Percentiles rank a stretch among this genome's conserved stretches.
Conservation (phyloP, 2,888 invertebrate genomes). For the Xanthia togata region DNA sequence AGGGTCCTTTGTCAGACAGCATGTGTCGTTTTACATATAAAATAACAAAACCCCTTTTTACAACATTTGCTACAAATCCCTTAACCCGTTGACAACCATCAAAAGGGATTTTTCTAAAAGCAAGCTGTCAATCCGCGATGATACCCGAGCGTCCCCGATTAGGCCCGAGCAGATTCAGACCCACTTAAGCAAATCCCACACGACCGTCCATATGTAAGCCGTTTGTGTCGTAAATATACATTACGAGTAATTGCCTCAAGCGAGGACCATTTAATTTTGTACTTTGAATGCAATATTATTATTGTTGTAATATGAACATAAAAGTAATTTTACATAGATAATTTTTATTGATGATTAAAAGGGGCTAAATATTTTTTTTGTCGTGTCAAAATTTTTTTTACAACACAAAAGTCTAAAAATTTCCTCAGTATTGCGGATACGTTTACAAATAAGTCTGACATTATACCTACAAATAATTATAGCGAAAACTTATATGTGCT, state of each 20-base stretch:
- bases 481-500: not conserved
- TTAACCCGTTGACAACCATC: slow-evolving; percentile 30
- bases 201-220: slow-evolving; percentile 32
- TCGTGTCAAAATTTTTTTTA: not conserved
- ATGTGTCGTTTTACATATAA: slow-evolving; percentile 37
- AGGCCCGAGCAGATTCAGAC: slow-evolving; percentile 42
- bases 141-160: slow-evolving; percentile 36
- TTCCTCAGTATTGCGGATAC: not conserved
- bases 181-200: slow-evolving; percentile 42
- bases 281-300: slow-evolving; percentile 18
- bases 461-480: not conserved
- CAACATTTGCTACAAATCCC: slow-evolving; percentile 20
- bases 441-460: not conserved
- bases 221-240: slow-evolving; percentile 63
- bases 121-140: slow-evolving; percentile 40
- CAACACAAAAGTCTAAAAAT: no score
- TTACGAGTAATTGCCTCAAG: slow-evolving; percentile 60
- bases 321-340: slow-evolving; percentile 15
- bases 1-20: not conserved
- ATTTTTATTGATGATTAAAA: slow-evolving; percentile 12
- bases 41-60: slow-evolving; percentile 32
- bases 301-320: slow-evolving; percentile 20
- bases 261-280: slow-evolving; percentile 40
- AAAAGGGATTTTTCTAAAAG: slow-evolving; percentile 35
- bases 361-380: not conserved